These are phyloP conservation scores for Alethe castanea DNA, from an alignment of 2,113 vertebrate genomes.

Conservation along the genomic window DNA sequence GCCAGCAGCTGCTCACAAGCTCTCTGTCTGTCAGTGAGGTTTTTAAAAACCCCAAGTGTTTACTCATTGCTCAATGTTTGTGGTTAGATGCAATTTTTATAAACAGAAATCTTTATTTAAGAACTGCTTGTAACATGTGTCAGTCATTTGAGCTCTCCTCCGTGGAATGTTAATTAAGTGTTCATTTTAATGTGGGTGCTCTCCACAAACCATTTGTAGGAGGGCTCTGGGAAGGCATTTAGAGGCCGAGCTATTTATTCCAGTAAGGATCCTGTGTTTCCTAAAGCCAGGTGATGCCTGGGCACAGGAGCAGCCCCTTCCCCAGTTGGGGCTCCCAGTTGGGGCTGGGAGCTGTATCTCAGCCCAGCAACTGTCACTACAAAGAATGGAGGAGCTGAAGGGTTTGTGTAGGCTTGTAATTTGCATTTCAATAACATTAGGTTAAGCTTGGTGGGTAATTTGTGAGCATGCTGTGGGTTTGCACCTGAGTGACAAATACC, in stretches of 20 bases:
- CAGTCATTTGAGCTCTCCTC: not conserved
- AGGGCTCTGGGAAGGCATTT: not conserved
- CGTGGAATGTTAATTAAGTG: not conserved
- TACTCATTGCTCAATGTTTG: not conserved
- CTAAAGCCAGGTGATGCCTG: not conserved
- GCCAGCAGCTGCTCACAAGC: not conserved
- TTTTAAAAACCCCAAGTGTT: not conserved
- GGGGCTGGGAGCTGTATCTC: not conserved
- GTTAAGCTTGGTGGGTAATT: not conserved
- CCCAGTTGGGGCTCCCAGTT: not conserved
- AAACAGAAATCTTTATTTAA: not conserved
- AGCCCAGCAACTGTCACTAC: not conserved
- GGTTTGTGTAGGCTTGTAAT: not conserved
- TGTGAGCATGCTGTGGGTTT: not conserved
- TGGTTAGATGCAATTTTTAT: not conserved
- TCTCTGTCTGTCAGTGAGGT: not conserved
- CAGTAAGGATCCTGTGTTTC: not conserved
- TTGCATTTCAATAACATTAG: slow-evolving; percentile 7
- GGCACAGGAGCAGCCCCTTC: not conserved
- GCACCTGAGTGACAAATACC: not conserved
- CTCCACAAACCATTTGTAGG: not conserved
- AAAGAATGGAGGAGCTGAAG: not conserved
- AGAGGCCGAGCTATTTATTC: not conserved
- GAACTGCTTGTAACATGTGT: not conserved
- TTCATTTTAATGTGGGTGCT: not conserved